phyloP scores from a whole-genome alignment of 1,140 invertebrate species.

The Coptotermes formosanus region DNA sequence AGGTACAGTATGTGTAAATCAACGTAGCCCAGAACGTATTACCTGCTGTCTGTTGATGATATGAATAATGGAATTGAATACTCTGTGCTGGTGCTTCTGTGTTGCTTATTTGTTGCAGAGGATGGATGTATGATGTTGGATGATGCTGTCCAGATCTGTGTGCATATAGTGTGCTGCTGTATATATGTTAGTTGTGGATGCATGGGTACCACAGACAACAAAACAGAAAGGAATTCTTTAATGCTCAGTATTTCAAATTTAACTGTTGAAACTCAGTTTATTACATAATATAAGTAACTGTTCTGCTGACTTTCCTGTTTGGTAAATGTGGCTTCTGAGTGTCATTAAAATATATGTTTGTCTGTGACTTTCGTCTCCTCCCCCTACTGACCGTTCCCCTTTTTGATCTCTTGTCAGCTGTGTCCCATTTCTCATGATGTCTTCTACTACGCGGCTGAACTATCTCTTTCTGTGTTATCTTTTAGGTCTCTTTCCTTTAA shows the following conservation, averaged over 20 bases:
- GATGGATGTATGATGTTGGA: not conserved
- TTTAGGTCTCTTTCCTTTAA: no score
- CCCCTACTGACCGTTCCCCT: no score
- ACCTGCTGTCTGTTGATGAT: not conserved
- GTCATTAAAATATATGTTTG: no score
- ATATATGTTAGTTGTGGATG: not conserved
- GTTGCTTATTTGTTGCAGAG: not conserved
- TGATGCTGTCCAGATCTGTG: not conserved
- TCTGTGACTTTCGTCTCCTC: no score
- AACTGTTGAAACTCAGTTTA: no score
- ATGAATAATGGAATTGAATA: not conserved
- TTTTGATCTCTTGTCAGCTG: no score
- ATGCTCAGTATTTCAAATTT: not conserved
- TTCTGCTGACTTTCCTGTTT: no score
- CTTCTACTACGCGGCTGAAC: no score
- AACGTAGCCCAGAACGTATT: not conserved
- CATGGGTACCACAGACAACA: not conserved
- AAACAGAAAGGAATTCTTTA: not conserved
- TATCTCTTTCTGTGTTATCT: no score
- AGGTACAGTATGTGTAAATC: slow-evolving; percentile 30
- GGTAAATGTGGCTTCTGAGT: no score
- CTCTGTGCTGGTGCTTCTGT: not conserved
- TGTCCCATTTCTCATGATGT: no score
- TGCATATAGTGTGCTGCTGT: not conserved
- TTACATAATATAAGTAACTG: no score